Evolutionary conservation across 1,140 invertebrate genomes (phyloP).

Genomic region (Nasonia longicornis): DNA sequence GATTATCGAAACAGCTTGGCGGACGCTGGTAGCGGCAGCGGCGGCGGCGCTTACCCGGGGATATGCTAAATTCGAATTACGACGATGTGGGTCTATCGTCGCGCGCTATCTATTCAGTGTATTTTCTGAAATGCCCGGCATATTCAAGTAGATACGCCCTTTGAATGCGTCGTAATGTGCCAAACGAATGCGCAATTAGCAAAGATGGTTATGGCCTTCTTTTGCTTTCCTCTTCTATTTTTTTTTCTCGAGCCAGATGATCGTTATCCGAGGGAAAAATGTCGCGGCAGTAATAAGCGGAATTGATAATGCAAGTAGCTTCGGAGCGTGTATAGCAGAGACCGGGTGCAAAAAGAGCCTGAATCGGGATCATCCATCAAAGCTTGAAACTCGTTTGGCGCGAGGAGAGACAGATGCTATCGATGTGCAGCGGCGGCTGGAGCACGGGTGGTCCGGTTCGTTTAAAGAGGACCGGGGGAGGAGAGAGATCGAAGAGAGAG

Average conservation of each 20-base stretch:
- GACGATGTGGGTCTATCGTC: constrained; percentile 1
- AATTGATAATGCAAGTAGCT: not conserved
- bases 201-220: not conserved
- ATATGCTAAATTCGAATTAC: constrained; percentile 20
- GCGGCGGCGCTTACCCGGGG: not conserved
- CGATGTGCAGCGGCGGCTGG: not conserved
- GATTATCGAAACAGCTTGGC: not conserved
- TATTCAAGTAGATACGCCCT: not conserved
- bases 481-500: not conserved
- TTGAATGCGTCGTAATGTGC: not conserved
- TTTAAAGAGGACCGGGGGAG: constrained; percentile 2
- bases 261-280: not conserved
- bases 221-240: not conserved
- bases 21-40: not conserved
- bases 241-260: not conserved
- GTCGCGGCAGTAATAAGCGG: not conserved
- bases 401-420: constrained; percentile 13
- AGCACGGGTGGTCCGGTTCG: constrained; percentile 28
- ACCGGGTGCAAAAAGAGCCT: not conserved
- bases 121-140: not conserved
- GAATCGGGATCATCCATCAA: constrained; percentile 22
- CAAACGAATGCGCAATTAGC: not conserved
- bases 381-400: not conserved
- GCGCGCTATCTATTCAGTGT: not conserved
- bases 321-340: not conserved